Evolutionary conservation across 2,888 invertebrate genomes (phyloP).

Genomic region (Anorthoa munda): DNA sequence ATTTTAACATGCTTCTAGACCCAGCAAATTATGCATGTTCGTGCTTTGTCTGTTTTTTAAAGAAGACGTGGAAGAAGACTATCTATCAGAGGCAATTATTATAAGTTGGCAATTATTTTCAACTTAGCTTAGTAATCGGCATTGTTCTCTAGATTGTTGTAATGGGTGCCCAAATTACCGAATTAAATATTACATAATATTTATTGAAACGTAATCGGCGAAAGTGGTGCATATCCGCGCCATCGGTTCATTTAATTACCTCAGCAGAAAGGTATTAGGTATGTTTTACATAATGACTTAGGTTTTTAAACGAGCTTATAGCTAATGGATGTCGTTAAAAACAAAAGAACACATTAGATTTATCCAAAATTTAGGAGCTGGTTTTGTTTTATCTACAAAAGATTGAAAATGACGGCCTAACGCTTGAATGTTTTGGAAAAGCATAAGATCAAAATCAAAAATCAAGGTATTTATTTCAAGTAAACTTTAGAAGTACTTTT

Average conservation of each 20-base stretch:
- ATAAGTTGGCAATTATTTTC: slow-evolving; percentile 29
- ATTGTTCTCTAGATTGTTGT: slow-evolving; percentile 20
- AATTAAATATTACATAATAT: slow-evolving; percentile 44
- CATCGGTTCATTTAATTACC: slow-evolving; percentile 56
- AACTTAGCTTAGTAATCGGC: slow-evolving; percentile 22
- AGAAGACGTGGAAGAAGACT: not conserved
- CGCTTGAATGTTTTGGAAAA: not conserved
- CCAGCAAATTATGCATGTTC: not conserved
- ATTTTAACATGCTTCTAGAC: not conserved
- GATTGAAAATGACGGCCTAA: not conserved
- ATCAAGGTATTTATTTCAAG: too few species aligned
- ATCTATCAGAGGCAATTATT: slow-evolving; percentile 7
- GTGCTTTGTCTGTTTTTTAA: not conserved
- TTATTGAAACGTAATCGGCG: slow-evolving; percentile 72
- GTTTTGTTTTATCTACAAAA: not conserved
- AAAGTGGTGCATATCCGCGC: slow-evolving; percentile 79
- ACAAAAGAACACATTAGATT: not conserved
- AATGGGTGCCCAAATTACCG: slow-evolving; percentile 27
- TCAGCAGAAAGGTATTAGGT: slow-evolving; percentile 20
- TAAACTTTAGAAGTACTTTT: too few species aligned
- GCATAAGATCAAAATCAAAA: too few species aligned
- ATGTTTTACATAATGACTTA: slow-evolving; percentile 16
- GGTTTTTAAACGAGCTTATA: not conserved
- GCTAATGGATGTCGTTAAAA: not conserved
- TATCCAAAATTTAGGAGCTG: not conserved